Evolutionary conservation across 2,113 vertebrate species (phyloP).

Genomic region (Takifugu flavidus): DNA sequence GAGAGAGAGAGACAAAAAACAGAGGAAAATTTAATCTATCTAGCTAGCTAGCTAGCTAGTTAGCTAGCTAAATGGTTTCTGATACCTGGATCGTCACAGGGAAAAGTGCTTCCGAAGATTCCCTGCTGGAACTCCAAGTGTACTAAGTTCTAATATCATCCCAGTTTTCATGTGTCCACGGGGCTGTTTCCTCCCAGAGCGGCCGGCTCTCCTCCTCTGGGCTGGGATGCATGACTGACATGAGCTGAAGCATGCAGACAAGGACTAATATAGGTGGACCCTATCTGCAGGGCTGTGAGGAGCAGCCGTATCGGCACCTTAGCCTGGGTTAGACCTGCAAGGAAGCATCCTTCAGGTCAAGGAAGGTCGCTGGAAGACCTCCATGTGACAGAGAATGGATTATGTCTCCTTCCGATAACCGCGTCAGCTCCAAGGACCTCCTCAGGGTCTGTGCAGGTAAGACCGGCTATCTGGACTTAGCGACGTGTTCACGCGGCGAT

Average conservation of each 20-base stretch:
- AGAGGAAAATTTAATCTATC: too few relatives aligned
- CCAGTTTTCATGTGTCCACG: slow-evolving; percentile 58
- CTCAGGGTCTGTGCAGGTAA: slow-evolving; percentile 64
- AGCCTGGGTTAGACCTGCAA: slow-evolving; percentile 59
- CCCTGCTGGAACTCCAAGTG: slow-evolving; percentile 18
- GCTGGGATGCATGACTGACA: slow-evolving; percentile 57
- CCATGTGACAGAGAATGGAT: slow-evolving; percentile 70
- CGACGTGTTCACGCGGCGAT: slow-evolving; percentile 55
- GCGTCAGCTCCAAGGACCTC: slow-evolving; percentile 70
- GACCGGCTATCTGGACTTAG: slow-evolving; percentile 45
- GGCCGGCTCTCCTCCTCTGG: slow-evolving; percentile 49
- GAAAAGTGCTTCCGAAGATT: slow-evolving; percentile 4
- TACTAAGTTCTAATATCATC: slow-evolving; percentile 50
- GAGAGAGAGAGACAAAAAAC: too few relatives aligned
- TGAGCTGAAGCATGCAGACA: slow-evolving; percentile 61
- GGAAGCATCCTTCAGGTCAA: slow-evolving; percentile 58
- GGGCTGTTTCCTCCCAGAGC: slow-evolving; percentile 54
- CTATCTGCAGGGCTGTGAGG: slow-evolving; percentile 63
- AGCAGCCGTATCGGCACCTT: slow-evolving; percentile 38
- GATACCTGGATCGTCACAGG: too few relatives aligned
- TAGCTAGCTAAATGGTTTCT: too few relatives aligned
- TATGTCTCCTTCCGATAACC: slow-evolving; percentile 74
- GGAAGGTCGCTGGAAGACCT: slow-evolving; percentile 70
- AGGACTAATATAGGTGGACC: slow-evolving; percentile 59
- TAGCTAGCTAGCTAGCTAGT: too few relatives aligned